Conservation (phyloP, 2,888 invertebrate species). For the Odiellus spinosus region DNA sequence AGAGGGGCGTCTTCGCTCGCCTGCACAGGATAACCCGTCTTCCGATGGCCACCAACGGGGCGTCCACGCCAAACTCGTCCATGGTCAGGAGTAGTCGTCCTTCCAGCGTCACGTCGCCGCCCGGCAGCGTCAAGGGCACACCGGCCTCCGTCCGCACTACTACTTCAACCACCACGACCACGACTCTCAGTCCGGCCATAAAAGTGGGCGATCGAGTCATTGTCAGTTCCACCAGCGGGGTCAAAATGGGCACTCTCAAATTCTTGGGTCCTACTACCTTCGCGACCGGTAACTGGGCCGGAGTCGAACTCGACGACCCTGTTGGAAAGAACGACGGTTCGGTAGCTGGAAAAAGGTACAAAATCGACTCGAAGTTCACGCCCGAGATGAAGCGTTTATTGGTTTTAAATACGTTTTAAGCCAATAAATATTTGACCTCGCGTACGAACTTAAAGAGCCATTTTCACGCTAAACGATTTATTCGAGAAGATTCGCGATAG, state of each 20-base stretch:
- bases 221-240: constrained; percentile 57
- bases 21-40: constrained; percentile 50
- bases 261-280: constrained; percentile 79
- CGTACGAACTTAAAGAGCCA: not conserved
- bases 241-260: constrained; percentile 64
- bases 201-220: constrained; percentile 81
- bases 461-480: not conserved
- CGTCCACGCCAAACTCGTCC: not conserved
- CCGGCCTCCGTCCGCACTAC: constrained; percentile 11
- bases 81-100: not conserved
- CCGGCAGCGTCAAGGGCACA: constrained; percentile 6
- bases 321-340: constrained; percentile 92
- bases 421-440: not conserved
- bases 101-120: constrained; percentile 4
- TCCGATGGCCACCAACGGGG: constrained; percentile 16
- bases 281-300: constrained; percentile 86
- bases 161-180: constrained; percentile 15
- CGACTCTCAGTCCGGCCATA: constrained; percentile 28
- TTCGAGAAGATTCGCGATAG: no score
- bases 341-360: constrained; percentile 73
- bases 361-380: not conserved
- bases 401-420: no score
- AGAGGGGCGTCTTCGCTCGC: constrained; percentile 80
- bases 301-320: constrained; percentile 83
- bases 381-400: not conserved